Evolutionary conservation across 2,113 vertebrate species (phyloP).

Genomic region (Sylvietta virens): DNA sequence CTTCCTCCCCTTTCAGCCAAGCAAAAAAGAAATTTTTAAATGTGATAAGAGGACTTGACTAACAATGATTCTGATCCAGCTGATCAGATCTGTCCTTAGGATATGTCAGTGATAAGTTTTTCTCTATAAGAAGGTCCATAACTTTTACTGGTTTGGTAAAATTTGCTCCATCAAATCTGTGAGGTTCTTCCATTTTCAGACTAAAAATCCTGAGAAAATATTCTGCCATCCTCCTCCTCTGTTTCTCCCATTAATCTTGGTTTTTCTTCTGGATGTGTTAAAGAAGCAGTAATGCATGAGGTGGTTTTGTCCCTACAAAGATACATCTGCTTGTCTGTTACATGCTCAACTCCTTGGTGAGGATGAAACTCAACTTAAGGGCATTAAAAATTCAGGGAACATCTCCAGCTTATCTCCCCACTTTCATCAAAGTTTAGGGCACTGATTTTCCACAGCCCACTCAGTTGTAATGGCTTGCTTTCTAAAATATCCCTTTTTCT

Average conservation of each 20-base stretch:
- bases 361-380: neutral
- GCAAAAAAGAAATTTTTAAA: neutral
- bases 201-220: neutral
- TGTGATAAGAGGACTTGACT: neutral
- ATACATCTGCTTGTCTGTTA: neutral
- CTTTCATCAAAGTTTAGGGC: neutral
- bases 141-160: neutral
- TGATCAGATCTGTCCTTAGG: neutral
- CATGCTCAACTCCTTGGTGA: neutral
- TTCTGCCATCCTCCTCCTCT: neutral
- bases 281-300: neutral
- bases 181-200: neutral
- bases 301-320: neutral
- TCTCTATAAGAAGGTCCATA: neutral
- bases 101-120: neutral
- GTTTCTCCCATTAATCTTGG: neutral
- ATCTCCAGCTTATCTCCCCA: neutral
- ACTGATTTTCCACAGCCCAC: neutral
- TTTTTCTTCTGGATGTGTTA: neutral
- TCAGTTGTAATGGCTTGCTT: neutral
- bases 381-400: neutral
- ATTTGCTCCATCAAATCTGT: neutral
- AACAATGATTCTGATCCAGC: neutral
- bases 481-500: neutral
- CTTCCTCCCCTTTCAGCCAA: neutral